phyloP scores from a whole-genome alignment of 2,888 invertebrate species.

The Lithophane ornitopus region DNA sequence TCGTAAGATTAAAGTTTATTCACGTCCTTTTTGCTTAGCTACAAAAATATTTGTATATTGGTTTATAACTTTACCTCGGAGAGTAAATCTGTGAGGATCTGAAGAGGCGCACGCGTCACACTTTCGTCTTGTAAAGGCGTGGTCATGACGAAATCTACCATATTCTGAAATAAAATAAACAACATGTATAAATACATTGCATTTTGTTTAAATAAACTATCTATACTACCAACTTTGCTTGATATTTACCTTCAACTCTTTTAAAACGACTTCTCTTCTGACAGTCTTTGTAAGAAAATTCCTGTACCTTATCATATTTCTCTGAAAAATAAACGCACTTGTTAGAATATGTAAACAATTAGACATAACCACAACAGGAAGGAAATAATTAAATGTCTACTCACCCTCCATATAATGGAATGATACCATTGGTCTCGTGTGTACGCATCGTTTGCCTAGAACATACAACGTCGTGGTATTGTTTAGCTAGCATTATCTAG shows the following conservation, averaged over 20 bases:
- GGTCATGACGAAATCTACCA: conserved; percentile 94
- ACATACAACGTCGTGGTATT: conserved; percentile 49
- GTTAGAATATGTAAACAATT: conserved; percentile 48
- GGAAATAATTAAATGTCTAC: conserved; percentile 64
- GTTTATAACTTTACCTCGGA: conserved; percentile 85
- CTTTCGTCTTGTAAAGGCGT: conserved; percentile 95
- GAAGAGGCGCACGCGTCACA: conserved; percentile 93
- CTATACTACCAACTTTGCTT: background rate
- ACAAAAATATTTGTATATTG: conserved; percentile 4
- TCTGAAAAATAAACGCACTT: conserved; percentile 87
- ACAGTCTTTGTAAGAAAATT: conserved; percentile 92
- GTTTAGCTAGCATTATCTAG: conserved; percentile 30
- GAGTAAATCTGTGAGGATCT: conserved; percentile 93
- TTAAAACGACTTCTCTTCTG: conserved; percentile 93
- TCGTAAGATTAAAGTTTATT: conserved; percentile 27
- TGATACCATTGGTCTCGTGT: conserved; percentile 96
- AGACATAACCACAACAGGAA: conserved; percentile 53
- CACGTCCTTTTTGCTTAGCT: conserved; percentile 7
- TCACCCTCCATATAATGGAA: conserved; percentile 95
- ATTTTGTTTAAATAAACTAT: background rate
- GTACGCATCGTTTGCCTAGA: conserved; percentile 93
- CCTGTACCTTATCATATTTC: conserved; percentile 94
- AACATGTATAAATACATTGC: background rate
- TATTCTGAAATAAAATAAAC: conserved; percentile 88
- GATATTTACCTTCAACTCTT: conserved; percentile 93